Evolutionary conservation across 2,888 invertebrate species (phyloP).

Genomic region (Frankliniella intonsa): DNA sequence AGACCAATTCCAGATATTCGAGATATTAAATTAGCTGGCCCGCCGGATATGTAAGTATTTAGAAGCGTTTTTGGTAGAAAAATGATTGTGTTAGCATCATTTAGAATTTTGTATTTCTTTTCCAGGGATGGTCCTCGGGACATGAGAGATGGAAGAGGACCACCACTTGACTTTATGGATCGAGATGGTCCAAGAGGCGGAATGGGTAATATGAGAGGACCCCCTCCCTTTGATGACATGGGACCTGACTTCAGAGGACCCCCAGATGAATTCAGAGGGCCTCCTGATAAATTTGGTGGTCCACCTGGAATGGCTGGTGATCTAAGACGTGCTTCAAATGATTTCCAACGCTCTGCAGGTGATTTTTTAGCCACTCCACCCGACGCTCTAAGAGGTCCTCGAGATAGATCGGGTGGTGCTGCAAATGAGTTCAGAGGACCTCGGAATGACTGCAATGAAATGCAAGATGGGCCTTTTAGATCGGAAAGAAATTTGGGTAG

Average conservation of each 20-base stretch:
- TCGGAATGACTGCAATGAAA: not conserved
- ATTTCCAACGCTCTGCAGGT: not conserved
- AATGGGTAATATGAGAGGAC: not conserved
- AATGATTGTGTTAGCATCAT: not conserved
- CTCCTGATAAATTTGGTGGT: not conserved
- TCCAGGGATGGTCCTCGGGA: not conserved
- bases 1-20: not conserved
- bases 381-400: conserved; percentile 2
- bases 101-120: not conserved
- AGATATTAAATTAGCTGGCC: not conserved
- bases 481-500: not conserved
- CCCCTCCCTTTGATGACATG: not conserved
- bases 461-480: not conserved
- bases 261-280: conserved; percentile 31
- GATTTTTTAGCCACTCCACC: conserved; percentile 18
- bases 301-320: not conserved
- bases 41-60: not conserved
- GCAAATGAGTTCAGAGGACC: conserved; percentile 19
- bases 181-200: not conserved
- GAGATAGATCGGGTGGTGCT: conserved; percentile 7
- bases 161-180: not conserved
- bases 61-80: not conserved
- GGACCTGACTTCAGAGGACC: conserved; percentile 9
- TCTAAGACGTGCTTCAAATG: not conserved
- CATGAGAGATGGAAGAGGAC: not conserved